phyloP scores from a whole-genome alignment of 2,113 vertebrate species.

The Myiozetetes cayanensis region DNA sequence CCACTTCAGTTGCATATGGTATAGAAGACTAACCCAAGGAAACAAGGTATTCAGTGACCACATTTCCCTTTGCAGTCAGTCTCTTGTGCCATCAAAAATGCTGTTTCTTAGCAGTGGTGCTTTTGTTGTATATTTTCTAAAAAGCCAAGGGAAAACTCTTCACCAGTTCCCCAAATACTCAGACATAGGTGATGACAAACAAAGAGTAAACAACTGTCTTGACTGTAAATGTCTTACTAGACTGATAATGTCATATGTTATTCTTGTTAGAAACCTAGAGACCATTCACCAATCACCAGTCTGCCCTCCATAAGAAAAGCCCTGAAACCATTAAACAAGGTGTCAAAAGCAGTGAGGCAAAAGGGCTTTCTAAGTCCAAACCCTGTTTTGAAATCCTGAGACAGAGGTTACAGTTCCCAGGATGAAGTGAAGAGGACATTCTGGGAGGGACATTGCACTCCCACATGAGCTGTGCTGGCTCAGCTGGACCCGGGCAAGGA shows the following conservation, averaged over 20 bases:
- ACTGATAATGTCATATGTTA: not conserved
- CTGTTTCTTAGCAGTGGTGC: not conserved
- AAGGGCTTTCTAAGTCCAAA: not conserved
- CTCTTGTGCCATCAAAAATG: not conserved
- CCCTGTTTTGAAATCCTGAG: not conserved
- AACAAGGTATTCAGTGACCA: not conserved
- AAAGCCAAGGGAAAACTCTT: not conserved
- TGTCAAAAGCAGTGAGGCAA: not conserved
- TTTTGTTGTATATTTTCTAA: not conserved
- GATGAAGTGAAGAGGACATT: accelerated
- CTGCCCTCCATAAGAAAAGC: not conserved
- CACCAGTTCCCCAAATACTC: not conserved
- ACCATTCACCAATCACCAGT: not conserved
- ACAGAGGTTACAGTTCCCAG: not conserved
- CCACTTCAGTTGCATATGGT: not conserved
- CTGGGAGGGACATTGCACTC: accelerated
- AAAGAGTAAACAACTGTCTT: not conserved
- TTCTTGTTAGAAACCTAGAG: not conserved
- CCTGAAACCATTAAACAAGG: accelerated
- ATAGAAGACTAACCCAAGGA: not conserved
- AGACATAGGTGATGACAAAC: not conserved
- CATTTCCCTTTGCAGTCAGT: not conserved
- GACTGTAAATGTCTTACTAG: not conserved
- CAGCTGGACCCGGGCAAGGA: not conserved
- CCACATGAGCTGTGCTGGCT: accelerated